phyloP scores from a whole-genome alignment of 1,140 invertebrate species.

The Samia ricini region DNA sequence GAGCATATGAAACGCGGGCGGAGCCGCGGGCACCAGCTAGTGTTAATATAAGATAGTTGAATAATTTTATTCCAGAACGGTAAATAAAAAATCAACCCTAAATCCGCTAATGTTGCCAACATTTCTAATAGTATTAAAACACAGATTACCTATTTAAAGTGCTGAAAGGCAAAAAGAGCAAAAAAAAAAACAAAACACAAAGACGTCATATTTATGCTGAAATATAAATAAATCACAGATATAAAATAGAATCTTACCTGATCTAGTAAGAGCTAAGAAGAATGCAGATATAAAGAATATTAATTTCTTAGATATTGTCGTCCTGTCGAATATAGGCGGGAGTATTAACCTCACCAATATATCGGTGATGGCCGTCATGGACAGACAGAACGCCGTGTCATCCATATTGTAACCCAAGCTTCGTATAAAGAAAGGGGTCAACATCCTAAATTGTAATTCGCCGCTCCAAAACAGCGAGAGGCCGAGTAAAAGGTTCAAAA shows the following conservation, averaged over 20 bases:
- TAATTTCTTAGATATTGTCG: constrained; percentile 81
- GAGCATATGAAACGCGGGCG: no score
- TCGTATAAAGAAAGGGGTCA: constrained; percentile 85
- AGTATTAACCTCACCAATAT: constrained; percentile 83
- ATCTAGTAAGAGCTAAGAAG: constrained; percentile 83
- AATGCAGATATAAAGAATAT: constrained; percentile 84
- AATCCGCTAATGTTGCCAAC: no score
- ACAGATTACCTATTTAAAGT: no score
- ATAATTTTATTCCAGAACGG: no score
- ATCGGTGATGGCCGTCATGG: constrained; percentile 85
- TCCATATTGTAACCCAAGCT: constrained; percentile 81
- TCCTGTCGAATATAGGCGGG: constrained; percentile 84
- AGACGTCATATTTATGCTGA: no score
- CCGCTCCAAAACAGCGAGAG: constrained; percentile 85
- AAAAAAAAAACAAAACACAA: no score
- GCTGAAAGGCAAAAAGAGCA: no score
- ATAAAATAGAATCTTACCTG: constrained; percentile 76
- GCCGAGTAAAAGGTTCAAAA: constrained; percentile 84
- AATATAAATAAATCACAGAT: neutral
- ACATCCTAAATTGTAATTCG: constrained; percentile 86
- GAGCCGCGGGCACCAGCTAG: no score
- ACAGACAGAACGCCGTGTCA: constrained; percentile 84
- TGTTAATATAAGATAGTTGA: no score
- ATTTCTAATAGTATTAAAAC: no score
- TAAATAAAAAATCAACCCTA: no score